Evolutionary conservation across 2,888 invertebrate genomes (phyloP).

Genomic region (Cheilosia soror): DNA sequence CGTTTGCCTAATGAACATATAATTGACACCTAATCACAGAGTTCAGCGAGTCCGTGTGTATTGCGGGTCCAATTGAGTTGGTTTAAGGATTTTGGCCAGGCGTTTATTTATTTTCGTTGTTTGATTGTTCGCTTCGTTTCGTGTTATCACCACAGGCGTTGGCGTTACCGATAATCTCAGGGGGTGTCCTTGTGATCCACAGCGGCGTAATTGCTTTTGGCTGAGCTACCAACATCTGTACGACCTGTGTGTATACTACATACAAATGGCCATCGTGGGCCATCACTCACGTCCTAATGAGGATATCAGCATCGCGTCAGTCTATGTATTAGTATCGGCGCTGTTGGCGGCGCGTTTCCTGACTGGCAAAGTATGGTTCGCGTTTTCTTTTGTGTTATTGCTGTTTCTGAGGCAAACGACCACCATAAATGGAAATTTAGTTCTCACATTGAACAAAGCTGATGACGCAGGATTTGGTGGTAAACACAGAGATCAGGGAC

Average conservation of each 20-base stretch:
- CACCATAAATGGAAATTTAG: slow-evolving; percentile 17
- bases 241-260: not conserved
- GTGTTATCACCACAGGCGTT: slow-evolving; percentile 58
- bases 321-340: slow-evolving; percentile 36
- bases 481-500: slow-evolving; percentile 29
- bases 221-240: slow-evolving; percentile 27
- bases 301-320: slow-evolving; percentile 60
- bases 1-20: slow-evolving; percentile 74
- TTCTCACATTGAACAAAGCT: slow-evolving; percentile 11
- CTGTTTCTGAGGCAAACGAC: slow-evolving; percentile 13
- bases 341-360: slow-evolving; percentile 33
- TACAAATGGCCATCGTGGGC: slow-evolving; percentile 55
- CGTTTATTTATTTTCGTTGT: slow-evolving; percentile 50
- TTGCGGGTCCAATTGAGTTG: slow-evolving; percentile 51
- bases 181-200: slow-evolving; percentile 40
- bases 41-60: slow-evolving; percentile 55
- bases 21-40: slow-evolving; percentile 74
- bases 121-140: slow-evolving; percentile 35
- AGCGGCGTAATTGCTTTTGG: slow-evolving; percentile 59
- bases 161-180: slow-evolving; percentile 53
- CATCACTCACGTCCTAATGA: slow-evolving; percentile 71
- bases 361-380: slow-evolving; percentile 18
- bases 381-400: slow-evolving; percentile 17
- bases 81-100: slow-evolving; percentile 55
- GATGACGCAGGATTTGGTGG: slow-evolving; percentile 37